phyloP scores from a whole-genome alignment of 2,113 vertebrate species.

The Neolamprologus sp. region DNA sequence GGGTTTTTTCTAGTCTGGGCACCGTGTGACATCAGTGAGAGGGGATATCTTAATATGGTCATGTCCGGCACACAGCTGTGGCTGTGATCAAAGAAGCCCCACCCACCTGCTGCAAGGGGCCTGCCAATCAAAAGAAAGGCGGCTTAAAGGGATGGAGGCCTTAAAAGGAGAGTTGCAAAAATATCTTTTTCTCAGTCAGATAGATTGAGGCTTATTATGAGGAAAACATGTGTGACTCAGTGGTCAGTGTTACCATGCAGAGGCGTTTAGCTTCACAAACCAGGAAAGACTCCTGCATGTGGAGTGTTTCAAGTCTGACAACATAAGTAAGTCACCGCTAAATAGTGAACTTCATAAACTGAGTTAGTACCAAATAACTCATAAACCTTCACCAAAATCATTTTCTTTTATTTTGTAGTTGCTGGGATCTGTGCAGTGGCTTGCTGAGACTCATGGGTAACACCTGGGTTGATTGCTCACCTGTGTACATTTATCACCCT shows the following conservation, averaged over 20 bases:
- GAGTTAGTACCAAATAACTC: neutral
- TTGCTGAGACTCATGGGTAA: neutral
- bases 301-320: neutral
- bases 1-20: accelerated
- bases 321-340: neutral
- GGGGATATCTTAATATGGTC: neutral
- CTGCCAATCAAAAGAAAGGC: neutral
- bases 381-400: neutral
- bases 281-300: neutral
- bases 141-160: neutral
- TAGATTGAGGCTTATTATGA: neutral
- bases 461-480: neutral
- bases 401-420: neutral
- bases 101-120: neutral
- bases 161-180: neutral
- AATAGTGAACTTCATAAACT: neutral
- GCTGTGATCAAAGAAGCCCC: neutral
- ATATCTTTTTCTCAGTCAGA: neutral
- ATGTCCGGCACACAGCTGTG: neutral
- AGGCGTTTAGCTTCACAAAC: neutral
- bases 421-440: neutral
- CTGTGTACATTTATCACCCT: neutral
- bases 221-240: neutral
- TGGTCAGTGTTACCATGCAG: neutral
- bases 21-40: neutral